Conservation (phyloP, 2,113 vertebrate species). For the Ictalurus furcatus region DNA sequence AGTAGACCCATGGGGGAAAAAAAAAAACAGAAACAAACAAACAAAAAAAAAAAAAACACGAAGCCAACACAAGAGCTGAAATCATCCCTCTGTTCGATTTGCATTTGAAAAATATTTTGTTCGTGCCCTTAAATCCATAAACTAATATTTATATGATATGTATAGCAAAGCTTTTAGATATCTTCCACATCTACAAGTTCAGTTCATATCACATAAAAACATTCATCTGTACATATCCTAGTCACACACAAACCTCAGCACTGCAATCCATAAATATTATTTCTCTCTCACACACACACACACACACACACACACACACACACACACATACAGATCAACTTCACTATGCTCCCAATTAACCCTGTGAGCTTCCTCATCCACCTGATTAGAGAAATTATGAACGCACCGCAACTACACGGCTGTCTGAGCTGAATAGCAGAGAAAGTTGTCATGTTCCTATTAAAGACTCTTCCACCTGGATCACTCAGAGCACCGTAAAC, state of each 20-base stretch:
- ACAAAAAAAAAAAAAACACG: neutral
- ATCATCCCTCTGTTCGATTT: neutral
- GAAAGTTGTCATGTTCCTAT: constrained; percentile 45
- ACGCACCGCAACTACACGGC: constrained; percentile 63
- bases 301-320: constrained; percentile 61
- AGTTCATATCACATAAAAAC: constrained; percentile 24
- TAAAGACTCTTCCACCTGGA: constrained; percentile 37
- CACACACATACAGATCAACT: constrained; percentile 52
- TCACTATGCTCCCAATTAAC: constrained; percentile 74
- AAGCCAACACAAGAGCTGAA: neutral
- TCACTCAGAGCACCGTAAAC: constrained; percentile 21
- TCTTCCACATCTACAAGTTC: neutral
- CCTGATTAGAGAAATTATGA: constrained; percentile 74
- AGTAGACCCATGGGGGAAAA: neutral
- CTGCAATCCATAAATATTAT: constrained; percentile 68
- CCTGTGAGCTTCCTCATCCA: constrained; percentile 67
- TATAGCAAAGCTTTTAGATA: neutral
- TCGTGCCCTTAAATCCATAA: neutral
- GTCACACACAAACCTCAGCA: constrained; percentile 40
- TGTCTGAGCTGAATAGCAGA: constrained; percentile 27
- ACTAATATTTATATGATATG: neutral
- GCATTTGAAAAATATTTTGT: neutral
- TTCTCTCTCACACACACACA: constrained; percentile 44
- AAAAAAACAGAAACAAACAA: neutral
- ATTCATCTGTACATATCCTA: neutral